Percentiles rank a stretch among this genome's conserved stretches.
phyloP scores from a whole-genome alignment of 2,888 invertebrate species.

The Limnephilus rhombicus region DNA sequence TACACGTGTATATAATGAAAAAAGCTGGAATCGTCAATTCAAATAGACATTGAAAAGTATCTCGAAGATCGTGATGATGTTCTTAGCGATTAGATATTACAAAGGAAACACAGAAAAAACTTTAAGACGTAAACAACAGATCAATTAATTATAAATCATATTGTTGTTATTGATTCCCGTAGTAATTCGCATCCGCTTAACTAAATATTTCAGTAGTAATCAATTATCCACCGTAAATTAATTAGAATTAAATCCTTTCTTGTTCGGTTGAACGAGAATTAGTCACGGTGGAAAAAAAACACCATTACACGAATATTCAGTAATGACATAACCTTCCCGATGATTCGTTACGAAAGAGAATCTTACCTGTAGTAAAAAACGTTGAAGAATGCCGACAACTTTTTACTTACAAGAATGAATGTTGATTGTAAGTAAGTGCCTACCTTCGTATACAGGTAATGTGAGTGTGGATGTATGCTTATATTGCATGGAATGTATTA shows the following conservation, averaged over 20 bases:
- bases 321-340: not conserved
- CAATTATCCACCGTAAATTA: not conserved
- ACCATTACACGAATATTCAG: not conserved
- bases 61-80: not conserved
- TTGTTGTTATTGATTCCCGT: not conserved
- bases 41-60: not conserved
- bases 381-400: not conserved
- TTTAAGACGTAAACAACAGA: not conserved
- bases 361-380: not conserved
- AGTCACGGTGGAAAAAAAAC: not conserved
- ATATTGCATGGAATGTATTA: no score
- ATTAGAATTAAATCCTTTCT: not conserved
- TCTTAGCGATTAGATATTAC: not conserved
- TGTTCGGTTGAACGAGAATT: not conserved
- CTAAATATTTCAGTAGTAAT: not conserved
- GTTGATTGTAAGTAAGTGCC: not conserved
- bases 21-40: not conserved
- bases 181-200: not conserved
- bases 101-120: not conserved
- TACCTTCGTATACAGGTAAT: not conserved
- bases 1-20: not conserved
- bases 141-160: not conserved
- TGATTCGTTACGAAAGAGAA: conserved; percentile 1
- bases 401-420: not conserved
- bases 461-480: not conserved